Conservation (phyloP, 2,888 invertebrate species). For the Hymenopus coronatus region DNA sequence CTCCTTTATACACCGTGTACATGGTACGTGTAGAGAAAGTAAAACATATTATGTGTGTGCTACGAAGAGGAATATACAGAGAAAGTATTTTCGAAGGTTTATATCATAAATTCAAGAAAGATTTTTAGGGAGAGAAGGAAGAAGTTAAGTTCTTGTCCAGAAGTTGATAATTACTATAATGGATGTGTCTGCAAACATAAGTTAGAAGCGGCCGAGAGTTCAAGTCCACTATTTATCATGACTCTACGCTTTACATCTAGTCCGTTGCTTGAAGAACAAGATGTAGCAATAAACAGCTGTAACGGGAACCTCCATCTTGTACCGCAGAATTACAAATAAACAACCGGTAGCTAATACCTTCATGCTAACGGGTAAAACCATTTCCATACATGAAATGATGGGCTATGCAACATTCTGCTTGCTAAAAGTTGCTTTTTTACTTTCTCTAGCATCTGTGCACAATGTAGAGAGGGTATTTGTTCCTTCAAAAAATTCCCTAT, state of each 20-base stretch:
- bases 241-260: neutral
- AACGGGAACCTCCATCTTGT: neutral
- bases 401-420: neutral
- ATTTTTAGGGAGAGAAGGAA: neutral
- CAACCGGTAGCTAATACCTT: neutral
- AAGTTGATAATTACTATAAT: neutral
- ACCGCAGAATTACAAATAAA: neutral
- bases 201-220: neutral
- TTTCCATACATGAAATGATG: neutral
- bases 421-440: no score
- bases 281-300: neutral
- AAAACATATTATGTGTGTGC: no score
- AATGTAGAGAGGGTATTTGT: no score
- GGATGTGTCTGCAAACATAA: neutral
- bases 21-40: no score
- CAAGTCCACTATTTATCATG: neutral
- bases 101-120: neutral
- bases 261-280: neutral
- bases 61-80: no score
- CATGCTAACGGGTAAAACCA: neutral
- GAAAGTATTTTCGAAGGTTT: neutral
- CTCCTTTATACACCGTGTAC: no score
- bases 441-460: no score
- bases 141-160: neutral
- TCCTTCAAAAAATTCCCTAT: no score